phyloP scores from a whole-genome alignment of 2,888 invertebrate species.

The Cantharis rufa region DNA sequence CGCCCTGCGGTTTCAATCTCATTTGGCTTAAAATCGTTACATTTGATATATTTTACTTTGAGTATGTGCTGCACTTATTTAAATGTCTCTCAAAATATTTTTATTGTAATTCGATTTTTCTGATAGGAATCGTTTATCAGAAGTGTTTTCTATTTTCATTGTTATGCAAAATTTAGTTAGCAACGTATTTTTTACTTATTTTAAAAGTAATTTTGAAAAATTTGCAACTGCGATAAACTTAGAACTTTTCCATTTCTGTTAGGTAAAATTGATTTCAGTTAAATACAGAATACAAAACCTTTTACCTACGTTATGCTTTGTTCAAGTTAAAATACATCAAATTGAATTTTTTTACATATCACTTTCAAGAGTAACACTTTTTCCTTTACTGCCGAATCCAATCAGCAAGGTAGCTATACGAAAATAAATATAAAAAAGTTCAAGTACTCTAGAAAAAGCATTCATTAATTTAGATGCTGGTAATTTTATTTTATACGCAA shows the following conservation, averaged over 20 bases:
- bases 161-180: background rate
- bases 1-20: slow-evolving; percentile 31
- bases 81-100: background rate
- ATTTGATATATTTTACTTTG: slow-evolving; percentile 6
- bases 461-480: background rate
- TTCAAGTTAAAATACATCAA: background rate
- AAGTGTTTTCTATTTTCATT: background rate
- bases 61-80: background rate
- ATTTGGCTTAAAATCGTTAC: slow-evolving; percentile 31
- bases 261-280: background rate
- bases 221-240: background rate
- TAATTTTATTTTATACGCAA: background rate
- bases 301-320: background rate
- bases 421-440: background rate
- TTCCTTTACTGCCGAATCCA: background rate
- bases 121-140: background rate
- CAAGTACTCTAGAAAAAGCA: background rate
- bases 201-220: background rate
- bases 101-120: background rate
- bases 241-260: background rate
- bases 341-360: background rate
- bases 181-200: background rate
- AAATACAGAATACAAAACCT: background rate
- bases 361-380: background rate
- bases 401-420: background rate